These are phyloP conservation scores for Aegotheles bennettii DNA, from an alignment of 2,113 vertebrate genomes.

Conservation along the genomic window DNA sequence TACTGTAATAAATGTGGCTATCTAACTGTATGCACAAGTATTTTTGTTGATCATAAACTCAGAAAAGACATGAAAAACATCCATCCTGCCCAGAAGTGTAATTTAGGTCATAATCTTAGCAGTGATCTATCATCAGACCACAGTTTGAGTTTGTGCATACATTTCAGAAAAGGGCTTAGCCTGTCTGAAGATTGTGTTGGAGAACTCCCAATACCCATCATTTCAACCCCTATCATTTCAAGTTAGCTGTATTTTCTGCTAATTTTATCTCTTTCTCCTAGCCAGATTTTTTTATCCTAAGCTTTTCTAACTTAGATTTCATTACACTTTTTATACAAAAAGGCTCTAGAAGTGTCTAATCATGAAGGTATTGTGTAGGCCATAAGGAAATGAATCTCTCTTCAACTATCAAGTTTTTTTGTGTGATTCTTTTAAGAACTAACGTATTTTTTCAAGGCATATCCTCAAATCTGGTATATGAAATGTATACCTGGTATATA, in stretches of 20 bases:
- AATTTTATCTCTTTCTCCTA: background rate
- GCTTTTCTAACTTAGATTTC: background rate
- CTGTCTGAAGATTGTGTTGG: background rate
- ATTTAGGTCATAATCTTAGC: background rate
- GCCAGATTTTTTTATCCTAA: background rate
- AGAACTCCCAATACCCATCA: background rate
- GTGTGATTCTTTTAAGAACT: background rate
- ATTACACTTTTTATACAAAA: background rate
- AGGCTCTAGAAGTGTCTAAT: background rate
- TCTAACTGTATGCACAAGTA: background rate
- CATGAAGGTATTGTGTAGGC: background rate
- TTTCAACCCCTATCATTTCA: background rate
- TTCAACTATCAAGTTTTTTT: background rate
- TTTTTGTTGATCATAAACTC: background rate
- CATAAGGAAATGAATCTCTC: background rate
- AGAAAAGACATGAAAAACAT: background rate
- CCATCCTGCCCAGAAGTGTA: background rate
- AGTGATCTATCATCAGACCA: background rate
- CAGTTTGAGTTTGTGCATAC: background rate
- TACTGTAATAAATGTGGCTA: background rate
- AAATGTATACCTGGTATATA: background rate
- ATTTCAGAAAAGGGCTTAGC: background rate
- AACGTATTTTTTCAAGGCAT: background rate
- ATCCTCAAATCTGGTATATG: background rate
- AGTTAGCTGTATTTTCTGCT: background rate